These are phyloP conservation scores for Chaetodon trifascialis DNA, from an alignment of 2,113 vertebrate genomes.

Conservation along the genomic window DNA sequence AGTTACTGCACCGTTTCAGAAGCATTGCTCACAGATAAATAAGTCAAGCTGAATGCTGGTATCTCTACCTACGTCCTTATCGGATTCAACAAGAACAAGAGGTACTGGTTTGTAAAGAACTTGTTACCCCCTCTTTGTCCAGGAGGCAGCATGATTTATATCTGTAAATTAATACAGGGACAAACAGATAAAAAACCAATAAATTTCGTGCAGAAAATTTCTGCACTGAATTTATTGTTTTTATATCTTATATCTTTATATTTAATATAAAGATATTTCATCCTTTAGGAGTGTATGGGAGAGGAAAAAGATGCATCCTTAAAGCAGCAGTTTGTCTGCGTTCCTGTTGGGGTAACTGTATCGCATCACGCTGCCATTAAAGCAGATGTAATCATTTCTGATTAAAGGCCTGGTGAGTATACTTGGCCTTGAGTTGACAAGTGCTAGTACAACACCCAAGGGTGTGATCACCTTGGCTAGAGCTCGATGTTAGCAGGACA, in stretches of 20 bases:
- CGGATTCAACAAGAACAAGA: conserved; percentile 48
- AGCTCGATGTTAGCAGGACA: conserved; percentile 56
- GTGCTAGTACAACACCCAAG: conserved; percentile 64
- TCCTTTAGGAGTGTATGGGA: conserved; percentile 7
- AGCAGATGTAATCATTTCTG: conserved; percentile 71
- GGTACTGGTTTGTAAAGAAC: conserved; percentile 32
- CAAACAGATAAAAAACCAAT: conserved; percentile 32
- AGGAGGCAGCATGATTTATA: conserved; percentile 51
- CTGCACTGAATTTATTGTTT: too few species aligned
- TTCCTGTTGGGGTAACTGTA: conserved; percentile 26
- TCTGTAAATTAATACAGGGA: conserved; percentile 48
- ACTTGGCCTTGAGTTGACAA: conserved; percentile 68
- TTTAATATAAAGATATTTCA: conserved; percentile 25
- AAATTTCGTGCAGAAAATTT: conserved; percentile 22
- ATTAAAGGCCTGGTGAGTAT: conserved; percentile 64
- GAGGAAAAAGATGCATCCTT: conserved; percentile 24
- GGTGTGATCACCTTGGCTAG: conserved; percentile 75
- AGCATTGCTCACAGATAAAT: conserved; percentile 49
- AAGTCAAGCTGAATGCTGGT: conserved; percentile 33
- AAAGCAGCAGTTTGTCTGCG: neutral
- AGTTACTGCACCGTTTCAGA: conserved; percentile 14
- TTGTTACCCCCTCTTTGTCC: conserved; percentile 10
- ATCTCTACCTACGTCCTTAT: conserved; percentile 25
- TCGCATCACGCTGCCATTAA: conserved; percentile 57
- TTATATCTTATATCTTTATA: too few species aligned